Evolutionary conservation across 92 coral and sea anemone genomes (phyloP), one percentile per base, ranked within the genome.

Genomic region (Micromussa lordhowensis): DNA sequence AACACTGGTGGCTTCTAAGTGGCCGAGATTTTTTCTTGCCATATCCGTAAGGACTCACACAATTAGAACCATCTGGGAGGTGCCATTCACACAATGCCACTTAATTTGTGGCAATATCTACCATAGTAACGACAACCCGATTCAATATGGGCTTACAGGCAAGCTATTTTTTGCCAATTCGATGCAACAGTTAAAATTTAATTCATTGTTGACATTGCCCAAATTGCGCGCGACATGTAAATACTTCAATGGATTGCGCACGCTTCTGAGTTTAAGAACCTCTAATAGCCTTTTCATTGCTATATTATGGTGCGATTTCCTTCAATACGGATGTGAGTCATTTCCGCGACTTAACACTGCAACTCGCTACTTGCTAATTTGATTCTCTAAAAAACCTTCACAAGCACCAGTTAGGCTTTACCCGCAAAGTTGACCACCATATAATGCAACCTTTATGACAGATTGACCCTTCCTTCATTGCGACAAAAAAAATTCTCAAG

Each of bases 51-150:
- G 70, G 77, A 51, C 19, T 77, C 36, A 72, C 83, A 86, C 82
- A 77, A 86, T 86, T 86, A 86, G 82, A 86, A 86, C 83, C 11
- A 86, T 86, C 82, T 86, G 89, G 82, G 89, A 86, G 89, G 89
- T 78, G 66, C 83, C 89, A n/a, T 66, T 49, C 63, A 76, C 81
- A 85, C 89, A 86, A 77, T 86, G 77, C 89, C 82, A 61, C 89
- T 86, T 86, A 86, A 86, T 77, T 85, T 63, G 53, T 29, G 77
- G 82, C 83, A 76, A 86, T 86, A 86, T 86, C 78, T 44, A 48
- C 77, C 76, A 28, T 77, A 30, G 89, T 61, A 85, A 77, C 63
- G 59, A 51, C 32, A 68, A 61, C 77, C 59, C 57, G 38, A 66
- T 35, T 77, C 82, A 78, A 86, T 86, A 86, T 86, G 81, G 59